Evolutionary conservation across 2,888 invertebrate genomes (phyloP).

Genomic region (Steinernema carpocapsae): DNA sequence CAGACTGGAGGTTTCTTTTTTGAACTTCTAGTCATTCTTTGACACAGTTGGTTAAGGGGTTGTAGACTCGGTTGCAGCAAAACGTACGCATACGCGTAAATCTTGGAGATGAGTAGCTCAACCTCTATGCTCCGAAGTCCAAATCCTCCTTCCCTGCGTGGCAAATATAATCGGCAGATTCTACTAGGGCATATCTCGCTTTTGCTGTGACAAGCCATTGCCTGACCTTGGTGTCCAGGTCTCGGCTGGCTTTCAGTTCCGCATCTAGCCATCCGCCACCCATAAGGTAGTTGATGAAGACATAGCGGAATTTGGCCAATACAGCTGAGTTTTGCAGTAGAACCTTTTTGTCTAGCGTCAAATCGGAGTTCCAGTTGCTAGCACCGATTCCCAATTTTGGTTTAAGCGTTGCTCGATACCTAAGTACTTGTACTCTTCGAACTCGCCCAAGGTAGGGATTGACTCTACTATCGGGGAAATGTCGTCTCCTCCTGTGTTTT

Average conservation of each 20-base stretch:
- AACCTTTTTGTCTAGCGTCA: background rate
- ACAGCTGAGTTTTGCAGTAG: background rate
- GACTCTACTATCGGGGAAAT: background rate
- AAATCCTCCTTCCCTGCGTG: background rate
- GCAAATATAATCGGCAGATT: background rate
- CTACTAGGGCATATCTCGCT: background rate
- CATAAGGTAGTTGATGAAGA: background rate
- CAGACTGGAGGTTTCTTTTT: background rate
- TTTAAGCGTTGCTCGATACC: background rate
- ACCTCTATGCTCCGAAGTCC: background rate
- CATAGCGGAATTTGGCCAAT: background rate
- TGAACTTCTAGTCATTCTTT: background rate
- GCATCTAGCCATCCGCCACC: background rate
- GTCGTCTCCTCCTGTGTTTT: background rate
- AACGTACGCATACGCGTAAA: background rate
- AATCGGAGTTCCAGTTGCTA: background rate
- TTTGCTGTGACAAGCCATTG: background rate
- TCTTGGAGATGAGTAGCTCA: background rate
- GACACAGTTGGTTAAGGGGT: background rate
- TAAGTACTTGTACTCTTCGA: background rate
- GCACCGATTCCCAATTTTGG: background rate
- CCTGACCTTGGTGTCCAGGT: constrained; percentile 63
- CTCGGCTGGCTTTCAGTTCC: background rate
- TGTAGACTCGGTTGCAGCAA: background rate
- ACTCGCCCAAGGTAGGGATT: background rate